These are phyloP conservation scores for Chelonia mydas DNA, from an alignment of 2,797 vertebrate species.

Conservation along the genomic window DNA sequence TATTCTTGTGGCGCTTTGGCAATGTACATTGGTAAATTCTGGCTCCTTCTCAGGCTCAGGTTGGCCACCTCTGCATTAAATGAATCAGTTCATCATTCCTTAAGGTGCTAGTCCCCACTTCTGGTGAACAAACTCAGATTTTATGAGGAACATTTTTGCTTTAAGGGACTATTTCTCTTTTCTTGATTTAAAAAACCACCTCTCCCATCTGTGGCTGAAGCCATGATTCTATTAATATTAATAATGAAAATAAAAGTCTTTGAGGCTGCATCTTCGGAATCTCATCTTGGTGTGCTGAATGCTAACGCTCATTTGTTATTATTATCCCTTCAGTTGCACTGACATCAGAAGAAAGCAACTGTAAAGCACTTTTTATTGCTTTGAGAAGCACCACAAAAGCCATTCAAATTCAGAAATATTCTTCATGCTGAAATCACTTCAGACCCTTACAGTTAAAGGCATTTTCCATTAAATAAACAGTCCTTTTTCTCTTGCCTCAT, in stretches of 20 bases:
- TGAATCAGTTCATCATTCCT: constrained; percentile 32
- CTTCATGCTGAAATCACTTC: constrained; percentile 35
- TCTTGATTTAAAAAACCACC: constrained; percentile 12
- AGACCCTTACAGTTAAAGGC: background rate
- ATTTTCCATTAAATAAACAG: constrained; percentile 6
- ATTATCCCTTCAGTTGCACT: constrained; percentile 24
- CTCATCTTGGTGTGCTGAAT: background rate
- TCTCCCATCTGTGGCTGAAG: background rate
- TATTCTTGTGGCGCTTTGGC: too few relatives aligned
- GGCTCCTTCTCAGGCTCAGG: too few relatives aligned
- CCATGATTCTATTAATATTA: background rate
- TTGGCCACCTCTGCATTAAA: background rate
- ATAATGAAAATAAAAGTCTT: background rate
- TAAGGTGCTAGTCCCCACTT: constrained; percentile 17
- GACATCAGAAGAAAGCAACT: constrained; percentile 49
- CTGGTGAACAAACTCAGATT: constrained; percentile 11
- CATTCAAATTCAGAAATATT: constrained; percentile 54
- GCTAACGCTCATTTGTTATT: constrained; percentile 38
- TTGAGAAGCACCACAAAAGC: constrained; percentile 35
- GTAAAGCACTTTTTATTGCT: constrained; percentile 16
- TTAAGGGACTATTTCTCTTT: background rate
- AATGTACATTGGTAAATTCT: too few relatives aligned
- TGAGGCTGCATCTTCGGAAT: constrained; percentile 4
- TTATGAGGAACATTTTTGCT: background rate
- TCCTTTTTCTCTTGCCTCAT: constrained; percentile 3